phyloP scores from a whole-genome alignment of 2,888 invertebrate genomes.

The Melanargia galathea region DNA sequence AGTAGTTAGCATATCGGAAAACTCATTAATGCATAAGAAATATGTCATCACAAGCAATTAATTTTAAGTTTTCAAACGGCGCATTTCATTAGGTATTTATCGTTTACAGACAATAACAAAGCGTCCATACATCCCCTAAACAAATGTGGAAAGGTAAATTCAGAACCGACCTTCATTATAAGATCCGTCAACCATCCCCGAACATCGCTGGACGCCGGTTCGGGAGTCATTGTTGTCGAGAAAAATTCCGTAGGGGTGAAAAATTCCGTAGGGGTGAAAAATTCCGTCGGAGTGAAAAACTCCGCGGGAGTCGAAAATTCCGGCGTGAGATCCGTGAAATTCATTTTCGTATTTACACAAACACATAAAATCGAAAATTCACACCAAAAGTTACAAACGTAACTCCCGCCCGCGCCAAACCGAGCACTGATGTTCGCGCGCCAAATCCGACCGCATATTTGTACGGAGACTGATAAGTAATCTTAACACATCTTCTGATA shows the following conservation, averaged over 20 bases:
- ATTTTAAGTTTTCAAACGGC: too few species aligned
- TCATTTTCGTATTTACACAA: constrained; percentile 48
- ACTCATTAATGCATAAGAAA: too few species aligned
- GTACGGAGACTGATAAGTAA: constrained; percentile 47
- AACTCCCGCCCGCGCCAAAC: constrained; percentile 47
- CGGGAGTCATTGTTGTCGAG: constrained; percentile 43
- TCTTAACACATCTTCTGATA: constrained; percentile 57
- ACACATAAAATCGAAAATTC: constrained; percentile 30
- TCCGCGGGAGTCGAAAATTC: constrained; percentile 24
- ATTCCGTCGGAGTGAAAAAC: constrained; percentile 11
- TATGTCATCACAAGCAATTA: too few species aligned
- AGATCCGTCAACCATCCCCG: constrained; percentile 64
- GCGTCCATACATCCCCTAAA: too few species aligned
- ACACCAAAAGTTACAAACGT: constrained; percentile 24
- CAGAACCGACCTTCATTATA: constrained; percentile 62
- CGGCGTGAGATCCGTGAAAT: constrained; percentile 42
- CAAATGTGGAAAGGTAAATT: too few species aligned
- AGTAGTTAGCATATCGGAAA: too few species aligned
- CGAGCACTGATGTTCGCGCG: constrained; percentile 49
- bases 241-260: constrained; percentile 33
- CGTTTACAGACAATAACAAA: too few species aligned
- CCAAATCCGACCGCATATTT: constrained; percentile 44
- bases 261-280: constrained; percentile 13
- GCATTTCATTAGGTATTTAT: too few species aligned
- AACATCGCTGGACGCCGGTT: constrained; percentile 49